Evolutionary conservation across 2,797 vertebrate genomes (phyloP).

Genomic region (Toxotes lorentzi): DNA sequence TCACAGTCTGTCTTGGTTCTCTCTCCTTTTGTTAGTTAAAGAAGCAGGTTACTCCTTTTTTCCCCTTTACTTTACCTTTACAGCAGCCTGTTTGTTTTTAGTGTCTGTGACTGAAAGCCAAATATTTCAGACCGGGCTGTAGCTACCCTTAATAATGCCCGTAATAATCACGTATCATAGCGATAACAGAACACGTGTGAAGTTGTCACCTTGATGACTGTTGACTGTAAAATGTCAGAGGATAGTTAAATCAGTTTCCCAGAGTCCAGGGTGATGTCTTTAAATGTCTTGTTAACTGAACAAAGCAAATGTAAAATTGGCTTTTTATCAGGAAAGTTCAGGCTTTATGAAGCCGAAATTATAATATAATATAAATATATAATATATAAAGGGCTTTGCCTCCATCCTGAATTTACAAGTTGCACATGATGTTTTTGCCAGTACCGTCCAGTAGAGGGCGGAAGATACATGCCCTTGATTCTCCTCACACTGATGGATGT

Average conservation of each 20-base stretch:
- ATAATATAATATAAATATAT: too few relatives aligned
- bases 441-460: slow-evolving; percentile 51
- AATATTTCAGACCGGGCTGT: too few relatives aligned
- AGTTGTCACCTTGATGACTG: too few relatives aligned
- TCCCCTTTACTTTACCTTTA: not conserved
- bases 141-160: too few relatives aligned
- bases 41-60: not conserved
- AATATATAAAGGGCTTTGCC: not conserved
- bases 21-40: not conserved
- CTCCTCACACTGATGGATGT: slow-evolving; percentile 13
- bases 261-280: too few relatives aligned
- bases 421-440: not conserved
- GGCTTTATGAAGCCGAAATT: not conserved
- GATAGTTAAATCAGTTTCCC: too few relatives aligned
- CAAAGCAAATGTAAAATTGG: too few relatives aligned
- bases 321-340: not conserved
- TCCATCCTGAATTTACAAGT: not conserved
- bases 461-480: slow-evolving; percentile 17
- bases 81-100: not conserved
- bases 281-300: not conserved
- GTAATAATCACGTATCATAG: too few relatives aligned
- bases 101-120: too few relatives aligned
- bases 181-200: too few relatives aligned
- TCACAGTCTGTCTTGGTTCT: not conserved
- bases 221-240: too few relatives aligned